Conservation (phyloP, 2,113 vertebrate genomes). For the Marmota flaviventris region DNA sequence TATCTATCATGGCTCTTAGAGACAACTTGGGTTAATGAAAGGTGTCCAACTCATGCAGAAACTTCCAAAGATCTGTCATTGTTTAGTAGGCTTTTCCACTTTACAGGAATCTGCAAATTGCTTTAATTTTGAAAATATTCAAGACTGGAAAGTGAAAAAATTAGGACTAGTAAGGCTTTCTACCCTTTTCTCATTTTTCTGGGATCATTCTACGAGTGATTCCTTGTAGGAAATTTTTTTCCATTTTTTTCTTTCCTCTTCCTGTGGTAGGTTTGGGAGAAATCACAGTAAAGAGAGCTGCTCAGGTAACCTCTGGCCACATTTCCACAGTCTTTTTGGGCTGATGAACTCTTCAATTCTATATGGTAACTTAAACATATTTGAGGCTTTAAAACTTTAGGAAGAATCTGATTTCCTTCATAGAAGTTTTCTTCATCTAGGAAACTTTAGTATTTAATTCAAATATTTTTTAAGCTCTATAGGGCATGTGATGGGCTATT, state of each 20-base stretch:
- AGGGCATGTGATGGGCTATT: neutral
- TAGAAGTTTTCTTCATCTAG: constrained; percentile 1
- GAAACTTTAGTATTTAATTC: constrained; percentile 40
- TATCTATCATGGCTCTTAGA: neutral
- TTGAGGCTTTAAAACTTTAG: neutral
- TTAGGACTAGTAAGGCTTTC: neutral
- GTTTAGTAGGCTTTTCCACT: neutral
- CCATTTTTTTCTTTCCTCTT: neutral
- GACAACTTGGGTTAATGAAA: neutral
- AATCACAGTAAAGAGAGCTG: neutral
- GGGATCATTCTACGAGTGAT: neutral
- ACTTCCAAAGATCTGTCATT: neutral
- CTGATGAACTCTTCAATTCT: neutral
- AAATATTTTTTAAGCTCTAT: neutral
- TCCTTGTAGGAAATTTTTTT: neutral
- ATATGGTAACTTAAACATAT: neutral
- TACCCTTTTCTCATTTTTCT: neutral
- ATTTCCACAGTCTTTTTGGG: neutral
- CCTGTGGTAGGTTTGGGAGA: neutral
- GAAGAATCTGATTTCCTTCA: neutral
- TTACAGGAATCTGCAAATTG: neutral
- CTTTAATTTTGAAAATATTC: constrained; percentile 56
- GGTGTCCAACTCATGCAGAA: neutral
- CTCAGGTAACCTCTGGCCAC: neutral
- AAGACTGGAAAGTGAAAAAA: neutral